Base-by-base conservation (phyloP, 64 coral and sea anemone species). In the Porites australiensis region DNA sequence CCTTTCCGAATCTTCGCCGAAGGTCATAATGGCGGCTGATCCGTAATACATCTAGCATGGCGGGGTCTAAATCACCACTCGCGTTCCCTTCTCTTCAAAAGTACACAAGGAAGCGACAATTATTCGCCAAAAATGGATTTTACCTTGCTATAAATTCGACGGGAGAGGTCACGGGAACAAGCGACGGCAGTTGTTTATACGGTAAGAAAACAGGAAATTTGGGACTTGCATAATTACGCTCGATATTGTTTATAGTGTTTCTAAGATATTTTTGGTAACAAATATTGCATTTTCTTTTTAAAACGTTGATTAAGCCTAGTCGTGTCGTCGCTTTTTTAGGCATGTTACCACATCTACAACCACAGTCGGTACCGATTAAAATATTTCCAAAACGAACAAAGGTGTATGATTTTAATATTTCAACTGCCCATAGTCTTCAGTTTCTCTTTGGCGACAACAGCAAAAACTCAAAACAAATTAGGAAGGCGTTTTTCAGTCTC, bases 71-170 rank as follows among this genome's bases (percentile, higher is more conserved):
- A 11, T 49, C 81, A 50, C 2, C 81, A 19, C 27, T 84, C 14
- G 69, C 61, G 18, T 84, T 84, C 37, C 69, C 98, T 0, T 93
- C 92, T 6, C 94, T 99, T 50, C 88, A 92, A 22, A 99, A 99
- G 48, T 99, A 99, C 69, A 91, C 91, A 37, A 75, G 98, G 27
- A 96, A 68, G 46, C 87, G 98, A 61, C 90, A 88, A 74, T 53
- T 99, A n/a, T 88, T 79, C 55, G 87, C 88, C 0, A 93, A 88
- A 48, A 90, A 88, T 86, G 98, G 94, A 15, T 96, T 94, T 90
- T 99, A 94, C 74, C 87, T 99, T 15, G 94, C 95, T 69, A 93
- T 99, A 62, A 87, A 64, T 44, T 20, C 81, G 44, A 96, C 80
- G 48, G 98, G 98, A 51, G 83, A 75, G 46, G 91, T 99, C 52